phyloP scores from a whole-genome alignment of 2,113 vertebrate species.

The Myiagra hebetior region DNA sequence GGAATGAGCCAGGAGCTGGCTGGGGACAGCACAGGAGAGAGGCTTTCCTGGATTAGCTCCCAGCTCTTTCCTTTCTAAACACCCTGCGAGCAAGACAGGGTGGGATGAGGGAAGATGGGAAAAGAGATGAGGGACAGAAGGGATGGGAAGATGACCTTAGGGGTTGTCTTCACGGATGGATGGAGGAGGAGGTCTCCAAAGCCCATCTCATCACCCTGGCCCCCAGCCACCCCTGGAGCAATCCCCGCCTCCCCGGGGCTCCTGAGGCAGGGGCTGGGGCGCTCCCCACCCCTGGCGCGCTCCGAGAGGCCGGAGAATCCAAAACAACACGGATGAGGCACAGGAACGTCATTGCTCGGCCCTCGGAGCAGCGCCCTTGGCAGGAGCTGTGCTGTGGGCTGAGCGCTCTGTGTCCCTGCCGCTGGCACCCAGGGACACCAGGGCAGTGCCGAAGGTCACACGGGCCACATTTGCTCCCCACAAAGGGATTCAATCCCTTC shows the following conservation, averaged over 20 bases:
- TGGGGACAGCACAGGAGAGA: background rate
- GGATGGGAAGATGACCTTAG: background rate
- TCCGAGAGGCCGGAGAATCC: background rate
- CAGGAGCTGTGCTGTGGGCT: background rate
- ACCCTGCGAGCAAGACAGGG: background rate
- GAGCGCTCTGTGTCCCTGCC: accelerated
- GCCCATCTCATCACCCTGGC: background rate
- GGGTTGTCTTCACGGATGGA: background rate
- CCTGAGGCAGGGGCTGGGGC: background rate
- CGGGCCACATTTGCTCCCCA: accelerated
- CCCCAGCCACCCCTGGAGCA: accelerated
- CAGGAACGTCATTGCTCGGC: accelerated
- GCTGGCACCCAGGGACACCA: accelerated
- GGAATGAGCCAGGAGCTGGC: background rate
- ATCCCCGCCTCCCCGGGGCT: background rate
- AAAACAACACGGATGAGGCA: background rate
- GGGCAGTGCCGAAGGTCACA: background rate
- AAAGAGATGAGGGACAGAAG: background rate
- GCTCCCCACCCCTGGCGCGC: background rate
- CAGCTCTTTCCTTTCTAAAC: background rate
- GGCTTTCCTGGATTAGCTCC: background rate
- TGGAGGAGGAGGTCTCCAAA: background rate
- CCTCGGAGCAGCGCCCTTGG: background rate
- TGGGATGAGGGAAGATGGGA: background rate
- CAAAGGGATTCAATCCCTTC: accelerated